Evolutionary conservation across 2,888 invertebrate species (phyloP), one percentile per base, ranked within the genome.

Genomic region (Cerastoderma edule): DNA sequence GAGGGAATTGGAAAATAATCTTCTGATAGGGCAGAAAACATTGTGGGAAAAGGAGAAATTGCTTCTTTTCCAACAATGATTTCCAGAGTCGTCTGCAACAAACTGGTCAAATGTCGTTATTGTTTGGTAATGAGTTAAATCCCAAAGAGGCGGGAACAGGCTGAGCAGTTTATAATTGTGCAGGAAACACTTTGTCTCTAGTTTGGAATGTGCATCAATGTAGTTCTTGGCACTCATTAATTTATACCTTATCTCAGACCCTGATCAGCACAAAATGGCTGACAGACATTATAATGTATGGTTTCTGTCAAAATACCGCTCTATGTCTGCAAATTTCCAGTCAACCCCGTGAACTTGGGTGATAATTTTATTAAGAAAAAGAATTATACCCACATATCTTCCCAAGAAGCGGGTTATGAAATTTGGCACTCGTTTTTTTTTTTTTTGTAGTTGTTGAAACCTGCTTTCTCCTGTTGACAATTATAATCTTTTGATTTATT

Each of bases 211-310:
- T 33, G 35, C 60, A 39, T 60, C 60, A 35, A 22, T 39, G 39
- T 1, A 6, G 2, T 33, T 73, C 70, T 74, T 46, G 28, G n/a
- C 66, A 44, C 63, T 64, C 77, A 70, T 78, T 72, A 69, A 72
- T 78, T 78, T 78, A 46, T 66, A 63, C 60, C 24, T 39, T 69
- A 71, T 75, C 75, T 50, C 27, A 16, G 19, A 63, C 56, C 72
- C 69, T 69, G 71, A 80, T 79, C 79, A 67, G 71, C 54, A 46
- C 69, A 57, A 70, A 70, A 70, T 71, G 71, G 68, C 64, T 73
- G 79, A 64, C 78, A 72, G 65, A 30, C 39, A 39, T 72, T 65
- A 50, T 75, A 66, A 75, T 68, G 57, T 75, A 75, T 75, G 67
- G 68, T 44, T 57, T n/a, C 72, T 78, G 75, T 75, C 78, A 75